Evolutionary conservation across 2,797 vertebrate genomes (phyloP).

Genomic region (Enoplosus armatus): DNA sequence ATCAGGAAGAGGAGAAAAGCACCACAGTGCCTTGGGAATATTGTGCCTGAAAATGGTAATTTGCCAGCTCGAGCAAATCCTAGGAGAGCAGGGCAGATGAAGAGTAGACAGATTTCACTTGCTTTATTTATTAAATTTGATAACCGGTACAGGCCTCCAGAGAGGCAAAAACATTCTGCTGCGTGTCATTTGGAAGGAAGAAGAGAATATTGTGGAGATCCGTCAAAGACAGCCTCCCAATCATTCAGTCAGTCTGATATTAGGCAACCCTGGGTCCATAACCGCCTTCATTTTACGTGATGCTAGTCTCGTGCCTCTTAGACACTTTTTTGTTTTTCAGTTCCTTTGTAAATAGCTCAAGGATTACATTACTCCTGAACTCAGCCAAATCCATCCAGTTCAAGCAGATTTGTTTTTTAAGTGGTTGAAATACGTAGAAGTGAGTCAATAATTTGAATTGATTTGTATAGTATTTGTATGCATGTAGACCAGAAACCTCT

Average conservation of each 20-base stretch:
- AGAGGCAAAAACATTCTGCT: conserved; percentile 77
- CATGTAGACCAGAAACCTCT: conserved; percentile 27
- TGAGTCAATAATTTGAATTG: conserved; percentile 37
- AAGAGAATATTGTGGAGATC: conserved; percentile 63
- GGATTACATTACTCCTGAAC: conserved; percentile 11
- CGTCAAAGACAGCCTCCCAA: conserved; percentile 64
- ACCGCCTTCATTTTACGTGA: conserved; percentile 34
- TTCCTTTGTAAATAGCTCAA: conserved; percentile 17
- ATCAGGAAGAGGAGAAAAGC: conserved; percentile 82
- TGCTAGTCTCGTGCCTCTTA: conserved; percentile 14
- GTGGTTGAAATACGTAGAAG: conserved; percentile 24
- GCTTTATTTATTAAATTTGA: conserved; percentile 88
- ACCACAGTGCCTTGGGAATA: conserved; percentile 74
- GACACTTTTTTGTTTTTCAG: conserved; percentile 35
- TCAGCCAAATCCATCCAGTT: conserved; percentile 37
- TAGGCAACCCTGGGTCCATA: conserved; percentile 52
- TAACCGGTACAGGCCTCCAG: conserved; percentile 84
- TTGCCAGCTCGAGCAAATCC: conserved; percentile 82
- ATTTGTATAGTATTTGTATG: too few relatives aligned
- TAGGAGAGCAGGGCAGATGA: conserved; percentile 82
- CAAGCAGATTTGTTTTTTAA: conserved; percentile 38
- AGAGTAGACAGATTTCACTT: conserved; percentile 85
- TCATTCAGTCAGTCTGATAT: conserved; percentile 68
- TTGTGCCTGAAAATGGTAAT: conserved; percentile 84
- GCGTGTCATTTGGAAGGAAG: conserved; percentile 69